Base-by-base conservation (phyloP, 2,113 vertebrate species). In the Okapia johnstoni region DNA sequence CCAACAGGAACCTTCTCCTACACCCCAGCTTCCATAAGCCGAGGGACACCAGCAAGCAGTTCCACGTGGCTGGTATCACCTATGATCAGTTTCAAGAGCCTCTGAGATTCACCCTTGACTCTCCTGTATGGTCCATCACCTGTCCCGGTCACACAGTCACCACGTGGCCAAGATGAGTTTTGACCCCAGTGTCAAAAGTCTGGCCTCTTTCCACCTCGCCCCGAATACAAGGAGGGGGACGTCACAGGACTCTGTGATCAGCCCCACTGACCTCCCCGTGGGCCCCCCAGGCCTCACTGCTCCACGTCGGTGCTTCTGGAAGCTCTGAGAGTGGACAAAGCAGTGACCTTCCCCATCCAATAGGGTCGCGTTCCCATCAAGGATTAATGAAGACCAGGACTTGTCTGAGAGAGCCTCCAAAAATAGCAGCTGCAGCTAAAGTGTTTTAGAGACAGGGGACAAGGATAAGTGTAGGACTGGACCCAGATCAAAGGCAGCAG, bases 381-480 rank as follows among this genome's bases (percentile, higher is more conserved):
- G 84, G 79, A 52, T 61, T 86, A 43, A 79, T 61, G 86, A 93
- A 96, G 85, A 80, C 40, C 95, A 40, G 33, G 66, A 48, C 84
- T 93, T 43, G 46, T 61, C 93, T 90, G 76, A 5, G 40, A 93
- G 36, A 92, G 9, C 25, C 81, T 97, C 90, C 95, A 88, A 94
- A 98, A 97, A 90, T 94, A 97, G 95, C 88, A 87, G 46, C 63
- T 70, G 46, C 80, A 21, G 48, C 40, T 9, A 57, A 86, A 61
- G 92, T 28, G 0, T 1, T n/a, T 89, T 66, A 43, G 40, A 84
- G 55, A 94, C 52, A 88, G 54, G 36, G 89, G 83, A 90, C 36
- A 61, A 73, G 73, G 61, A 54, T 50, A 73, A 97, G 25, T 84
- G 60, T 26, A 36, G 70, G 77, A 81, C 30, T 76, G 63, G 90